phyloP scores from a whole-genome alignment of 2,113 vertebrate genomes.

The Ceratotherium simum region DNA sequence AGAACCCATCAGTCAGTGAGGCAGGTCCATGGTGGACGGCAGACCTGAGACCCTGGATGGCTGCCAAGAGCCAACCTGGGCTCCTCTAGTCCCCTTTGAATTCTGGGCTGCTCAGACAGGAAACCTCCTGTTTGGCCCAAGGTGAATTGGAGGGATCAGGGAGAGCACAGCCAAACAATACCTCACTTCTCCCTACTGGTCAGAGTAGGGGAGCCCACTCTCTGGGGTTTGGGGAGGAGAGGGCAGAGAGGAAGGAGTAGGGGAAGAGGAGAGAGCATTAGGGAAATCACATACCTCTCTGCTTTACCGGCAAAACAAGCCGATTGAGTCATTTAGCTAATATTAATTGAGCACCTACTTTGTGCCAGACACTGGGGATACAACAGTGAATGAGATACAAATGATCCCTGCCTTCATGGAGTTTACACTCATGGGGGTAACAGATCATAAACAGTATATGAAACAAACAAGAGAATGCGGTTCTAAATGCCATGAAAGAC shows the following conservation, averaged over 20 bases:
- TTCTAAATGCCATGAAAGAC: not conserved
- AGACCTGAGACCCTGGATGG: not conserved
- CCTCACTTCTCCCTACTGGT: not conserved
- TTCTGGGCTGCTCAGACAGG: not conserved
- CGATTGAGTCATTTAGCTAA: not conserved
- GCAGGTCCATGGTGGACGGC: not conserved
- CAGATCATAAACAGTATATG: not conserved
- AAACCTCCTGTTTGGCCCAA: not conserved
- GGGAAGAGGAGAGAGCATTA: not conserved
- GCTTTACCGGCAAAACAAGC: constrained; percentile 29
- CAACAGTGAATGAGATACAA: not conserved
- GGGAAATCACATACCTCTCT: not conserved
- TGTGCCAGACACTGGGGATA: not conserved
- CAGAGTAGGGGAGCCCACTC: not conserved
- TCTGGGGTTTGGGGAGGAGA: not conserved
- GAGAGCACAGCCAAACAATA: not conserved
- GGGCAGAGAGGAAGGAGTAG: not conserved
- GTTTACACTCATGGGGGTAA: not conserved
- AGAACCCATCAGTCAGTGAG: not conserved
- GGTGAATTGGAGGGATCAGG: not conserved
- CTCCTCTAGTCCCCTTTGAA: not conserved
- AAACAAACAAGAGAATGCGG: not conserved
- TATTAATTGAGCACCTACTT: not conserved
- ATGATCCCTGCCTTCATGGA: not conserved
- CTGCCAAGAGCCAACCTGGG: not conserved